phyloP scores from a whole-genome alignment of 1,140 invertebrate genomes.

The honey bee (Apis mellifera) region DNA sequence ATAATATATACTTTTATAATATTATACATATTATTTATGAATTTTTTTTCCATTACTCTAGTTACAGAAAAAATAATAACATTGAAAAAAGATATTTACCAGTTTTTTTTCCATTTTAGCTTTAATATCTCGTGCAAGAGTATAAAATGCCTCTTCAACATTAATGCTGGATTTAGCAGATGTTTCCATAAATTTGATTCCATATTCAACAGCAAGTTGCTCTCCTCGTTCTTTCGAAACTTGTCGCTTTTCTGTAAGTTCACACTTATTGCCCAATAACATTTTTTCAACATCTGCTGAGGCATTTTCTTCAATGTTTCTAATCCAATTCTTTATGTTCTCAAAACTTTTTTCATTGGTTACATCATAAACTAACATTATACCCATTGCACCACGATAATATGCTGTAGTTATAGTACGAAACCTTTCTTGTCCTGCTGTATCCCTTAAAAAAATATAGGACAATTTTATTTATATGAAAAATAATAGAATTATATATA shows the following conservation, averaged over 20 bases:
- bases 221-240: slow-evolving; percentile 88
- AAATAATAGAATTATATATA: background rate
- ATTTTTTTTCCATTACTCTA: background rate
- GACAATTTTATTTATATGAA: background rate
- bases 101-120: slow-evolving; percentile 97
- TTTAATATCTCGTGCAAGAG: slow-evolving; percentile 96
- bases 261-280: slow-evolving; percentile 97
- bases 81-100: slow-evolving; percentile 83
- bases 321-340: slow-evolving; percentile 99
- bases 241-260: slow-evolving; percentile 93
- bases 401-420: slow-evolving; percentile 99
- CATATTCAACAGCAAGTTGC: slow-evolving; percentile 92
- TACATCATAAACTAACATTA: slow-evolving; percentile 99
- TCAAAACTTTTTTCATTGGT: slow-evolving; percentile 99
- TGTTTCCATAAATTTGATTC: slow-evolving; percentile 96
- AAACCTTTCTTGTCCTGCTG: slow-evolving; percentile 97
- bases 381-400: slow-evolving; percentile 99
- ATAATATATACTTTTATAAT: background rate
- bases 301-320: slow-evolving; percentile 98
- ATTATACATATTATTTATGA: background rate
- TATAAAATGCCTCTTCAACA: slow-evolving; percentile 95
- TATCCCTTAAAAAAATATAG: slow-evolving; percentile 87
- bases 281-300: slow-evolving; percentile 97
- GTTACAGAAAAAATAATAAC: background rate
- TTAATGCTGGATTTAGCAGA: slow-evolving; percentile 95